These are phyloP conservation scores for Bergia sp. DNA, from an alignment of 92 coral and sea anemone genomes.

Conservation along the genomic window DNA sequence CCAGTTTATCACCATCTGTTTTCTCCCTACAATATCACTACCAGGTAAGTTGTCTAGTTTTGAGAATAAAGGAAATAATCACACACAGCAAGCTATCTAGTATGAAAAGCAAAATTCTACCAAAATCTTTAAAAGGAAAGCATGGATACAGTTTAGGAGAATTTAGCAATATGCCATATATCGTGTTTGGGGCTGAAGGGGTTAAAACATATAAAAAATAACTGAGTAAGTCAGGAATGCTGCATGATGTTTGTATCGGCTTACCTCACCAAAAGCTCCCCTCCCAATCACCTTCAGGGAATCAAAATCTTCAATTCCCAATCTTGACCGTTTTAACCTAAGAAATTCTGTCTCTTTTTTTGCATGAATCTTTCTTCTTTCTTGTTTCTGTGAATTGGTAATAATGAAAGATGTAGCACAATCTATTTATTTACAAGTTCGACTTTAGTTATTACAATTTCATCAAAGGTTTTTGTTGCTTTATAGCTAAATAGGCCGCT, in stretches of 20 bases:
- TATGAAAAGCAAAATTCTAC: too few species aligned
- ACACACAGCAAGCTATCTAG: too few species aligned
- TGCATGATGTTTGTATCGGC: background rate
- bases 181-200: background rate
- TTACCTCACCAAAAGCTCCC: constrained; percentile 99
- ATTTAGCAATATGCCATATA: too few species aligned
- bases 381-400: constrained; percentile 69
- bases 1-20: too few species aligned
- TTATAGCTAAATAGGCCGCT: too few species aligned
- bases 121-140: too few species aligned
- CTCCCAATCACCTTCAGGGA: constrained; percentile 93
- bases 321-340: constrained; percentile 89
- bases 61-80: too few species aligned
- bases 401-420: background rate
- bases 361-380: constrained; percentile 87
- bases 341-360: constrained; percentile 96
- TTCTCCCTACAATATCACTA: too few species aligned
- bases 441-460: too few species aligned
- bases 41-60: too few species aligned
- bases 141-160: too few species aligned
- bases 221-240: background rate
- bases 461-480: too few species aligned
- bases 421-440: background rate
- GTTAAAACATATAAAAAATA: background rate
- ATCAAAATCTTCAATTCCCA: constrained; percentile 98